These are phyloP conservation scores for Piprites chloris DNA, from an alignment of 2,113 vertebrate species.

Conservation along the genomic window DNA sequence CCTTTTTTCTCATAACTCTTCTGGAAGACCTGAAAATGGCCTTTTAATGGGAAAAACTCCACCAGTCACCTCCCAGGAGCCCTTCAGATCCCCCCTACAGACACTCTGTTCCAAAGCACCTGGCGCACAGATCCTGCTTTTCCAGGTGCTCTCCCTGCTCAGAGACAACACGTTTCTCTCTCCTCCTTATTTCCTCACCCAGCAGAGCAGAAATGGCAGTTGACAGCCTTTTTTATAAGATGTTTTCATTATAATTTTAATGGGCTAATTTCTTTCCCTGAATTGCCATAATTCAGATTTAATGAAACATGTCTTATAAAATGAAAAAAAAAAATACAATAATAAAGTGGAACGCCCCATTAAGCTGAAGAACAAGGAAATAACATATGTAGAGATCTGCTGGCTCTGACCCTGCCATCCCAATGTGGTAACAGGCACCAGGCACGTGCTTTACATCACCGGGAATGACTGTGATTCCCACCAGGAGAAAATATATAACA, in stretches of 20 bases:
- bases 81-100: not conserved
- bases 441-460: not conserved
- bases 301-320: constrained; percentile 68
- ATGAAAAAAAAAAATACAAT: constrained; percentile 48
- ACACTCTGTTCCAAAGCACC: not conserved
- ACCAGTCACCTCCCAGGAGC: not conserved
- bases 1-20: not conserved
- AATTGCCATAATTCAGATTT: constrained; percentile 68
- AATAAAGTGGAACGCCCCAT: constrained; percentile 49
- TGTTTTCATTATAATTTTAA: constrained; percentile 65
- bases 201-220: constrained; percentile 31
- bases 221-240: constrained; percentile 43
- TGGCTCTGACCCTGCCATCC: constrained; percentile 4
- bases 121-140: not conserved
- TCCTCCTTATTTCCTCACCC: not conserved
- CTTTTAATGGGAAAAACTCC: not conserved
- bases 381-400: constrained; percentile 31
- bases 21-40: not conserved
- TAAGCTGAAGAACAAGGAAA: constrained; percentile 57
- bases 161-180: not conserved
- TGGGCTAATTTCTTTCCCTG: constrained; percentile 63
- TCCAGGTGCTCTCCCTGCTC: not conserved
- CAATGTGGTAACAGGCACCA: not conserved
- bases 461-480: not conserved
- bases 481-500: not conserved